Percentiles rank a stretch among this genome's conserved stretches.
Evolutionary conservation across 2,888 invertebrate genomes (phyloP).

Genomic region (Rhingia campestris): DNA sequence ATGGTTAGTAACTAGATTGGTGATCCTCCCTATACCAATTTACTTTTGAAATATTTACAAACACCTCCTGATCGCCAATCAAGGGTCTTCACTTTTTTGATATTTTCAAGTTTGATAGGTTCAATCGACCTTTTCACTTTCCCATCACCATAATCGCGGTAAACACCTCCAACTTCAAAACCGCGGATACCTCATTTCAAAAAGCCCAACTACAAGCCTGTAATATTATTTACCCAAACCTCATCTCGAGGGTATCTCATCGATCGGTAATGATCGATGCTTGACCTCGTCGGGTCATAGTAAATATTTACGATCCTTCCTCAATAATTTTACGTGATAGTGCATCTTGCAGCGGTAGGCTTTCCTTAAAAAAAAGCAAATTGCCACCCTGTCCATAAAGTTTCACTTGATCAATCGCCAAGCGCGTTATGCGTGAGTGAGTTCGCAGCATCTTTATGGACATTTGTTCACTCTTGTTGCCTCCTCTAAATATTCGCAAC

Average conservation of each 20-base stretch:
- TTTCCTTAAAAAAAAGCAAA: constrained; percentile 24
- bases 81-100: too few species aligned
- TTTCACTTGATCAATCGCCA: constrained; percentile 39
- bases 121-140: too few species aligned
- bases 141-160: too few species aligned
- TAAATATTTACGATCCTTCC: constrained; percentile 45
- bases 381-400: constrained; percentile 32
- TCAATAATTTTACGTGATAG: constrained; percentile 51
- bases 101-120: too few species aligned
- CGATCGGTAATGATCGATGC: constrained; percentile 43
- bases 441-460: constrained; percentile 23
- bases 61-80: too few species aligned
- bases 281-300: constrained; percentile 47
- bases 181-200: too few species aligned
- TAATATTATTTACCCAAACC: neutral
- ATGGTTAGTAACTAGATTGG: too few species aligned
- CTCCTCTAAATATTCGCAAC: neutral
- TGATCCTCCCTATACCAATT: too few species aligned
- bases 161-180: too few species aligned
- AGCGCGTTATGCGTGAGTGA: constrained; percentile 45
- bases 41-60: too few species aligned
- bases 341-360: constrained; percentile 13
- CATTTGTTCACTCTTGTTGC: constrained; percentile 9
- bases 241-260: constrained; percentile 1
- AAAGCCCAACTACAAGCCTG: neutral